A percentile compares a stretch with the other conserved stretches of the same genome.
These are phyloP conservation scores for Siniperca scherzeri DNA, from an alignment of 2,797 vertebrate species.

Conservation along the genomic window DNA sequence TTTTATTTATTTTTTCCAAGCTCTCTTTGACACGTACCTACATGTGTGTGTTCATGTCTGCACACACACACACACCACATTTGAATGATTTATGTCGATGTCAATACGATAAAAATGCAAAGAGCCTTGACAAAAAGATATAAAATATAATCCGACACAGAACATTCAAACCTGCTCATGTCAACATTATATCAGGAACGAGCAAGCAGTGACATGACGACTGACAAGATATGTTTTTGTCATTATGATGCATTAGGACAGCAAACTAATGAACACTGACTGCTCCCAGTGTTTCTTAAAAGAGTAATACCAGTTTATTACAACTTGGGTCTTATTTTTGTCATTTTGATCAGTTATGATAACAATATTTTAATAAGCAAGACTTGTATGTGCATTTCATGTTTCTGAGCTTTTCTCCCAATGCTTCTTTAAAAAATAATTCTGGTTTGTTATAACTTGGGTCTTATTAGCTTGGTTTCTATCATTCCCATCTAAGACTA, in stretches of 20 bases:
- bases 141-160: neutral
- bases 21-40: neutral
- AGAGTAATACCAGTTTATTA: too few species aligned
- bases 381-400: neutral
- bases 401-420: too few species aligned
- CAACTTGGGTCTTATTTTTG: neutral
- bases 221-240: neutral
- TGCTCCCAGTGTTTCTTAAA: too few species aligned
- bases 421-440: too few species aligned
- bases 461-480: too few species aligned
- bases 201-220: neutral
- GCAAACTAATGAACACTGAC: constrained; percentile 4
- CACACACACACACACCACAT: neutral
- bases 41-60: neutral
- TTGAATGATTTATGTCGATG: constrained; percentile 48
- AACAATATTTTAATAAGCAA: too few species aligned
- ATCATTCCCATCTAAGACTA: neutral
- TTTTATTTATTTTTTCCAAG: neutral
- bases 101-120: constrained; percentile 43
- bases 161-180: neutral
- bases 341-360: neutral
- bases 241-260: neutral
- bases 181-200: neutral
- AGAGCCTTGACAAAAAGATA: neutral
- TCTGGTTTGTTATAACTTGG: too few species aligned